These are phyloP conservation scores for Oscheius sp. DNA, from an alignment of 2,888 invertebrate genomes.

Conservation along the genomic window DNA sequence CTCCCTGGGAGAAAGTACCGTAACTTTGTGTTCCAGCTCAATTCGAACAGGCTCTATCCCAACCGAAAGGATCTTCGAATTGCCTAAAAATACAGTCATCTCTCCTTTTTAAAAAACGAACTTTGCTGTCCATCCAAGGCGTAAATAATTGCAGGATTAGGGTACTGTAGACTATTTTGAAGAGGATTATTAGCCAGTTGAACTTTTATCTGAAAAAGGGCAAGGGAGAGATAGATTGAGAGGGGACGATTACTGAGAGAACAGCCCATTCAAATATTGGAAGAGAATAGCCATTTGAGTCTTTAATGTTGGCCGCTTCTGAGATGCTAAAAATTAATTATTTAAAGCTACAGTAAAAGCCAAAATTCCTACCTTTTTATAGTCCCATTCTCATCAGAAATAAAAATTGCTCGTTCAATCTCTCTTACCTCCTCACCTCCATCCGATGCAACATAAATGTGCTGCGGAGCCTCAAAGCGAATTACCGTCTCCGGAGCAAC, in stretches of 20 bases:
- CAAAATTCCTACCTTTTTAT: too few relatives aligned
- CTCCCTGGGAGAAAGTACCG: conserved; percentile 4
- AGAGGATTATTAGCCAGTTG: background rate
- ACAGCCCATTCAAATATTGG: background rate
- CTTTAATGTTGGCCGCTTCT: background rate
- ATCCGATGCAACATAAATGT: background rate
- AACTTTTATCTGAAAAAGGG: background rate
- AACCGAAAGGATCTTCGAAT: background rate
- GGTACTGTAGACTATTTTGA: too few relatives aligned
- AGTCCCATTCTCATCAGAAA: background rate
- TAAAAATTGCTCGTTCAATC: background rate
- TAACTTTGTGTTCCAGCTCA: background rate
- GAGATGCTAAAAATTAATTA: background rate
- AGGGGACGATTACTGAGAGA: background rate
- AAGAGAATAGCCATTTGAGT: background rate
- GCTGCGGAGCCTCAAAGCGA: background rate
- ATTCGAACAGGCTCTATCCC: background rate
- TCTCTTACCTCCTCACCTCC: background rate
- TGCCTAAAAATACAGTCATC: background rate
- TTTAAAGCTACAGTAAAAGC: too few relatives aligned
- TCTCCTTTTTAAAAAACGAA: background rate
- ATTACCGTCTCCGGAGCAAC: background rate
- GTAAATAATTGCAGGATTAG: conserved; percentile 15
- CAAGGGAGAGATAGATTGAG: background rate
- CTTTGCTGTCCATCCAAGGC: background rate